Evolutionary conservation across 1,140 invertebrate genomes (phyloP), one percentile per base, ranked within the genome.

Genomic region (Galleria mellonella): DNA sequence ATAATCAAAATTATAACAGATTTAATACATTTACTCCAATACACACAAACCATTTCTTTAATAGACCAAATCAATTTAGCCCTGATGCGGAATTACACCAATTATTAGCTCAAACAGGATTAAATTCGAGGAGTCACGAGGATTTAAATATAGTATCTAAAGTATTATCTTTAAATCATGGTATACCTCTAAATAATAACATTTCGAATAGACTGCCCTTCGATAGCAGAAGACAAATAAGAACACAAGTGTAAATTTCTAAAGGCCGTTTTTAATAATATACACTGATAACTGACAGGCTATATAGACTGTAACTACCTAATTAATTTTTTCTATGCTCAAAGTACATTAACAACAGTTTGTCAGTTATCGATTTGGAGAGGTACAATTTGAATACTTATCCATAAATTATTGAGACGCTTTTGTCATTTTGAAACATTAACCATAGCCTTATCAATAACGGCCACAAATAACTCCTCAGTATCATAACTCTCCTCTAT

Each of bases 91-190:
- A 92, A 60, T 87, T 92, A 10, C 90, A 91, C 57, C 88, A 89
- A 52, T 72, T 93, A 11, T 71, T 93, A 2, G 88, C 83, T 37
- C 89, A 91, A 64, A 91, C 90, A 17, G 91, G 89, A 9, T 87
- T 93, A 45, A 86, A 87, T 55, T 87, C 87, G 30, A 77, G 85
- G 44, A 85, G 88, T 51, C 89, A 90, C 49, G 91, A 92, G 79
- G 93, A 94, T 63, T 85, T 94, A 15, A 93, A 93, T 68, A 92
- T 94, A 51, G 92, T 94, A 10, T 92, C 92, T 10, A 94, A 94
- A 82, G 91, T 94, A 31, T 77, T 94, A 45, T 91, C 92, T 11
- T 79, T 93, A 28, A 93, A 94, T 72, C 92, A 93, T 55, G 91
- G 91, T 8, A 58, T 87, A 9, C 62, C 70, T 4, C 23, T 78